These are phyloP conservation scores for Latrodectus hesperus DNA, from an alignment of 2,888 invertebrate genomes.

Conservation along the genomic window DNA sequence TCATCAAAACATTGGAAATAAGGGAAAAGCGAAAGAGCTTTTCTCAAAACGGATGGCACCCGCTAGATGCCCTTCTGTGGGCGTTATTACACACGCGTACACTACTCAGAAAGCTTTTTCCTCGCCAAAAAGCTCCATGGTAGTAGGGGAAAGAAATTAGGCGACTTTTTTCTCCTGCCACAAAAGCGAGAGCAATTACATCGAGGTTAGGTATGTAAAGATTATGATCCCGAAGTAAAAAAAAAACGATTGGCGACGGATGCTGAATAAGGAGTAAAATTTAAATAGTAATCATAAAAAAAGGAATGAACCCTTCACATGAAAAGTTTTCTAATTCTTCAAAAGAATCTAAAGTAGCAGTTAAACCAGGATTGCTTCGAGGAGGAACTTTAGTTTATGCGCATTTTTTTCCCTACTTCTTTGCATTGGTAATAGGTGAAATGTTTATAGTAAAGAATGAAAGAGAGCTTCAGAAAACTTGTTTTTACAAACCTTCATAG, in stretches of 20 bases:
- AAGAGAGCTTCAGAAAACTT: no score
- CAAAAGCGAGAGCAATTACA: slow-evolving; percentile 1
- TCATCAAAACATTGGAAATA: slow-evolving; percentile 66
- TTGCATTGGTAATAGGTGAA: no score
- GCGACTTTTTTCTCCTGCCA: background rate
- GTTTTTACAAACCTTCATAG: no score
- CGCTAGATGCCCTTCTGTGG: slow-evolving; percentile 47
- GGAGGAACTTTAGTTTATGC: no score
- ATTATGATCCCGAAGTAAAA: background rate
- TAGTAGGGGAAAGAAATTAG: slow-evolving; percentile 9
- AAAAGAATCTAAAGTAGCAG: no score
- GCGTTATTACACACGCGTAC: slow-evolving; percentile 33
- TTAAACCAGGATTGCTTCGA: no score
- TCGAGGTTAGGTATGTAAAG: background rate
- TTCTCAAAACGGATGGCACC: slow-evolving; percentile 53
- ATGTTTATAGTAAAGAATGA: no score
- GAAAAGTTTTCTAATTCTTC: no score
- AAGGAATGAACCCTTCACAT: no score
- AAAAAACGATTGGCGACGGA: background rate
- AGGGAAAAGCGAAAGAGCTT: slow-evolving; percentile 31
- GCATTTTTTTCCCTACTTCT: no score
- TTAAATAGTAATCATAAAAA: no score
- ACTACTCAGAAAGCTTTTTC: slow-evolving; percentile 13
- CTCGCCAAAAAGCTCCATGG: background rate
- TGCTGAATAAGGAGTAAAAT: no score